These are phyloP conservation scores for Montifringilla adamsi DNA, from an alignment of 2,113 vertebrate species.

Conservation along the genomic window DNA sequence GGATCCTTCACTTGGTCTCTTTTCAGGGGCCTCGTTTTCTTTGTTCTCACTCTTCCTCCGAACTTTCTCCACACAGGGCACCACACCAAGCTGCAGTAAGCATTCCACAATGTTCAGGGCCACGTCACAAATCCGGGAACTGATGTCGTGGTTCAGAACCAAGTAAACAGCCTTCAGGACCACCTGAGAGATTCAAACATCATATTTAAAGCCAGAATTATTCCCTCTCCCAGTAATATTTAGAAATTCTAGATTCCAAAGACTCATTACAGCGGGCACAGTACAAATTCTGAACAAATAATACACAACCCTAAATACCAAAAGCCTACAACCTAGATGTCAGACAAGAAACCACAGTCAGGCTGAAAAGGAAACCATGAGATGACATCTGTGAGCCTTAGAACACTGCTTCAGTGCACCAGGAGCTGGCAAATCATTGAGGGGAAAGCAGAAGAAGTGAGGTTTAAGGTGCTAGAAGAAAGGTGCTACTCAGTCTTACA, in stretches of 20 bases:
- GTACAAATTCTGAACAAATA: neutral
- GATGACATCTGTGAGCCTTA: slow-evolving; percentile 19
- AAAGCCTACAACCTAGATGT: neutral
- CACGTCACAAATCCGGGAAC: slow-evolving; percentile 94
- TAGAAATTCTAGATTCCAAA: neutral
- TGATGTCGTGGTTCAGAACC: slow-evolving; percentile 96
- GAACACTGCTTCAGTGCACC: neutral
- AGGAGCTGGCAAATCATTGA: neutral
- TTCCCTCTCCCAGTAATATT: neutral
- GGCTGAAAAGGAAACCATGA: slow-evolving; percentile 22
- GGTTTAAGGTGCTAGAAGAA: slow-evolving; percentile 19
- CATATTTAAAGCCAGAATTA: neutral
- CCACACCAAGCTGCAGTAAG: slow-evolving; percentile 92
- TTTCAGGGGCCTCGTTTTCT: slow-evolving; percentile 82
- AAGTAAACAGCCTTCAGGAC: slow-evolving; percentile 92
- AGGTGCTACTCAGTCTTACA: neutral
- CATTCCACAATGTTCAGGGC: slow-evolving; percentile 95
- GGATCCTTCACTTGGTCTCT: slow-evolving; percentile 82
- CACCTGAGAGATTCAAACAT: slow-evolving; percentile 74
- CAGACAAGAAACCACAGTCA: neutral
- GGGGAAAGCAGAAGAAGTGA: slow-evolving; percentile 1
- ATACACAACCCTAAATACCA: neutral
- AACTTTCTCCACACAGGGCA: slow-evolving; percentile 86
- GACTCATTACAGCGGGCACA: neutral
- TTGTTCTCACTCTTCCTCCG: slow-evolving; percentile 89